A percentile compares a stretch with the other conserved stretches of the same genome.
phyloP scores from a whole-genome alignment of 1,140 invertebrate genomes.

The Bombus confusus region DNA sequence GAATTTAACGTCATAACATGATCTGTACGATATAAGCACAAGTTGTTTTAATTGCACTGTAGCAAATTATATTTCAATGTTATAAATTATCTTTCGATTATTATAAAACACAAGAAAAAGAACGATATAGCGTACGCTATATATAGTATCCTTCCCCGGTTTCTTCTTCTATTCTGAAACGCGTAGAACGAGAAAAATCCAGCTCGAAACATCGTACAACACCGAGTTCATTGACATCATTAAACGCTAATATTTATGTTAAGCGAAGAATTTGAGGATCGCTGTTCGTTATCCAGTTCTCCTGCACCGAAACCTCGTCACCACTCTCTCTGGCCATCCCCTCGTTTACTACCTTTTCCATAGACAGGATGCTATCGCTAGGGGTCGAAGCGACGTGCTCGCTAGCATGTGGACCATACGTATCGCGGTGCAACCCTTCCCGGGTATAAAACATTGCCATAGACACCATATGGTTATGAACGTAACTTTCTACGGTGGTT shows the following conservation, averaged over 20 bases:
- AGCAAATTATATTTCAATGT: no score
- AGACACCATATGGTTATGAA: slow-evolving; percentile 67
- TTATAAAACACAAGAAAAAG: not conserved
- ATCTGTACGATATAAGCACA: not conserved
- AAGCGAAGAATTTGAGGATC: slow-evolving; percentile 33
- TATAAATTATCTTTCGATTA: no score
- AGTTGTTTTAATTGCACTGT: not conserved
- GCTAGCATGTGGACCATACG: slow-evolving; percentile 59
- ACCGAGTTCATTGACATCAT: not conserved
- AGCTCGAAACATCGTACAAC: not conserved
- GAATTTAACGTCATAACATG: not conserved
- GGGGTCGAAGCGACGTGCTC: slow-evolving; percentile 39
- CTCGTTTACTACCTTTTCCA: slow-evolving; percentile 59
- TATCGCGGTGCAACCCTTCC: slow-evolving; percentile 55
- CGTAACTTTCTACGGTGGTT: slow-evolving; percentile 54
- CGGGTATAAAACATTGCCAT: slow-evolving; percentile 61
- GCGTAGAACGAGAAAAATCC: no score
- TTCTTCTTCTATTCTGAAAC: not conserved
- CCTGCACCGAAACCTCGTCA: not conserved
- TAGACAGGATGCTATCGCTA: slow-evolving; percentile 49
- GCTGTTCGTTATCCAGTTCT: slow-evolving; percentile 25
- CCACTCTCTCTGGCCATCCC: slow-evolving; percentile 52
- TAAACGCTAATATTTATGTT: not conserved
- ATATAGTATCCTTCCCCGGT: not conserved
- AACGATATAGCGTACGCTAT: not conserved